Evolutionary conservation across 2,797 vertebrate genomes (phyloP).

Genomic region (Cryptoprocta ferox): DNA sequence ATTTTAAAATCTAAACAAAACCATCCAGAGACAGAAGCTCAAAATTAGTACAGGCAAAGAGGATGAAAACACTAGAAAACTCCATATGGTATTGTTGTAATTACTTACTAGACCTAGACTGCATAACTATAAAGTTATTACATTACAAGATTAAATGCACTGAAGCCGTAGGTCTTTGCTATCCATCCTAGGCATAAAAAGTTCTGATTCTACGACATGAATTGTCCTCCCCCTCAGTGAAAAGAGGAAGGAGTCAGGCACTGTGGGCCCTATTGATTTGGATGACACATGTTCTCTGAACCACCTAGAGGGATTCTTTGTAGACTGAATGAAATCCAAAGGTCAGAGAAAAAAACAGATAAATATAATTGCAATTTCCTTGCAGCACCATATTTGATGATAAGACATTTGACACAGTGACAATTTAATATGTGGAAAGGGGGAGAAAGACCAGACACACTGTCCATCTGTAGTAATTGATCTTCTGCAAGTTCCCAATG

Average conservation of each 20-base stretch:
- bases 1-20: conserved; percentile 25
- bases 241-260: not conserved
- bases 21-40: not conserved
- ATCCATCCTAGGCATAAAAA: not conserved
- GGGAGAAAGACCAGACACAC: conserved; percentile 33
- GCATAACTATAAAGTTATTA: not conserved
- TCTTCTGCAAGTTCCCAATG: conserved; percentile 39
- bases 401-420: conserved; percentile 74
- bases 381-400: conserved; percentile 52
- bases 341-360: conserved; percentile 51
- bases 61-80: not conserved
- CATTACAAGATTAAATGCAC: not conserved
- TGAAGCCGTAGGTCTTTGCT: not conserved
- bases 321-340: conserved; percentile 58
- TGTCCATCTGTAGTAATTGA: conserved; percentile 59
- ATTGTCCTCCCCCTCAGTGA: not conserved
- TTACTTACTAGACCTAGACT: not conserved
- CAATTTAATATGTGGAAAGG: conserved; percentile 73
- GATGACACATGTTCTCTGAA: conserved; percentile 56
- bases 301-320: conserved; percentile 52
- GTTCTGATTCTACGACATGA: not conserved
- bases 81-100: not conserved
- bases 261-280: conserved; percentile 20
- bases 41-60: not conserved
- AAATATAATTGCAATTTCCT: conserved; percentile 78